Conservation (phyloP, 2,797 vertebrate species). For the Sternotherus odoratus region DNA sequence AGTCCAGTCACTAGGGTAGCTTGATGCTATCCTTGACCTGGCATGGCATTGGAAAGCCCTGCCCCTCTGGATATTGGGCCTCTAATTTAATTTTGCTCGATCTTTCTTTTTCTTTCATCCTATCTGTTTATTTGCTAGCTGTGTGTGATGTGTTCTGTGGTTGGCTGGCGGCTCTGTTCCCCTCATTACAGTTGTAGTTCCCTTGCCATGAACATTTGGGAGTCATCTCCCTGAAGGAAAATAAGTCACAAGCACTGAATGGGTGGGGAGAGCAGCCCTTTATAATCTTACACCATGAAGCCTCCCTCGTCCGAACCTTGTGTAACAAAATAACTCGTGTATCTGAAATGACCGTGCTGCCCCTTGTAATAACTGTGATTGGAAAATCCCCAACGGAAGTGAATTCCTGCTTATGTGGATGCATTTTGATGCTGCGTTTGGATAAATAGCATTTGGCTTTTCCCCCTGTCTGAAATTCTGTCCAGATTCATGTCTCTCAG, state of each 20-base stretch:
- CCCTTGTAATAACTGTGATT: not conserved
- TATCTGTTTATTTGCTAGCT: conserved; percentile 49
- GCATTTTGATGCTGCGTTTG: not conserved
- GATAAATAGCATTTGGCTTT: conserved; percentile 33
- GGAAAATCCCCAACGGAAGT: not conserved
- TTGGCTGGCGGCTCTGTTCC: not conserved
- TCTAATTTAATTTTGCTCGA: conserved; percentile 53
- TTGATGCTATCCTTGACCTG: not conserved
- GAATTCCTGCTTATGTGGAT: not conserved
- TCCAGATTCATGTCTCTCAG: not conserved
- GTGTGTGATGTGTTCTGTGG: not conserved
- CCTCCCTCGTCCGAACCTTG: conserved; percentile 17
- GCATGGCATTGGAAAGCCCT: not conserved
- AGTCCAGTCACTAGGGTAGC: not conserved
- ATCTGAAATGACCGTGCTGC: conserved; percentile 24
- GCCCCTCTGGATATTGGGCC: conserved; percentile 19
- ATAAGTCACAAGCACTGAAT: not conserved
- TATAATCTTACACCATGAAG: conserved; percentile 41
- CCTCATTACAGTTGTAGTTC: not conserved
- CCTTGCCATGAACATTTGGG: not conserved
- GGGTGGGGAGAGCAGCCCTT: not conserved
- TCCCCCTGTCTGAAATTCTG: not conserved
- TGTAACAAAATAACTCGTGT: conserved; percentile 48
- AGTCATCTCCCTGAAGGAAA: not conserved
- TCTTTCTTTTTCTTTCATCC: conserved; percentile 42